Conservation (phyloP, 2,888 invertebrate genomes). For the Monopis laevigella region DNA sequence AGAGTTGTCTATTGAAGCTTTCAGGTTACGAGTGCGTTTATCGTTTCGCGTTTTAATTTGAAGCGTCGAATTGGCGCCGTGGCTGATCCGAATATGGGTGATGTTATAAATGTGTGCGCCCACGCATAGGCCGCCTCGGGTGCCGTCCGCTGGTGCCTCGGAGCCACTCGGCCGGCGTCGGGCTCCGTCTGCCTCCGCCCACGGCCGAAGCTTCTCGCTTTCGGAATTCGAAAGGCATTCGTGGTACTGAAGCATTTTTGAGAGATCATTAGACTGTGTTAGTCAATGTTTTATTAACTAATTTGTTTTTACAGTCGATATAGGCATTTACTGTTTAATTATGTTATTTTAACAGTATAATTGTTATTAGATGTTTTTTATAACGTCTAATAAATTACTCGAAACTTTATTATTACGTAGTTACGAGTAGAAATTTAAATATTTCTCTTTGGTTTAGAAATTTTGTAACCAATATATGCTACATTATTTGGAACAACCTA, state of each 20-base stretch:
- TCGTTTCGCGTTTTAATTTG: constrained; percentile 63
- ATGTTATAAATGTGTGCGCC: constrained; percentile 59
- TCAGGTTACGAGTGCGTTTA: constrained; percentile 29
- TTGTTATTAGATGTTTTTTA: background rate
- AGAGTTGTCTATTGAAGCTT: constrained; percentile 46
- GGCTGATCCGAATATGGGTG: constrained; percentile 61
- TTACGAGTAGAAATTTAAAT: too few species aligned
- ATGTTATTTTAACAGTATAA: background rate
- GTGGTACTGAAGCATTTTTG: constrained; percentile 22
- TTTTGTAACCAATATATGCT: too few species aligned
- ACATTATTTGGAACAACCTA: too few species aligned
- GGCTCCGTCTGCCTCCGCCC: constrained; percentile 44
- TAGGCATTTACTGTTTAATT: background rate
- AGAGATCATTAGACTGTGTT: constrained; percentile 6
- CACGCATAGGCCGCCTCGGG: constrained; percentile 32
- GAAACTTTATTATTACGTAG: background rate
- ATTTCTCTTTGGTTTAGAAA: too few species aligned
- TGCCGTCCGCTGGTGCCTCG: constrained; percentile 38
- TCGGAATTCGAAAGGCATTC: constrained; percentile 64
- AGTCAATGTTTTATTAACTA: constrained; percentile 39
- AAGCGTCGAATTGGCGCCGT: constrained; percentile 63
- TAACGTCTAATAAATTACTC: background rate
- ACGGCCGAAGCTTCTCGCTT: constrained; percentile 29
- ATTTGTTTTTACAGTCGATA: constrained; percentile 1
- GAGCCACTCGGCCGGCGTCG: constrained; percentile 22